Base-by-base conservation (phyloP, 2,888 invertebrate species). In the Lasioglossum zephyrum region DNA sequence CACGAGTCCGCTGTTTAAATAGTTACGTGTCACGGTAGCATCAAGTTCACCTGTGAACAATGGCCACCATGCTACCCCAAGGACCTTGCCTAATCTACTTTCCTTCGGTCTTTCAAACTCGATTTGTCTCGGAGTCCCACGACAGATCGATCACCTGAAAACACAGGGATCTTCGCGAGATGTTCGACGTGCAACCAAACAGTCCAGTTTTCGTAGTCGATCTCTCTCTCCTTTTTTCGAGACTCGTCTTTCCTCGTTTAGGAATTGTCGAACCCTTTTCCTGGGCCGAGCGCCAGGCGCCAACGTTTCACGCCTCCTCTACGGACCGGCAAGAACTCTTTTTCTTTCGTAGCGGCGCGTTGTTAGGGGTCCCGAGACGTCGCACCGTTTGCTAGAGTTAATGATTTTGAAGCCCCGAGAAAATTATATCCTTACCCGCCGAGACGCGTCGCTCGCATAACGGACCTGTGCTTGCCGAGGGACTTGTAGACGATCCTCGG, bases 271-370 rank as follows among this genome's bases (percentile, higher is more conserved):
- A 88, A 89, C 83, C 88, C 90, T 90, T 90, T 92, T 91, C 84
- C 86, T 81, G 69, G 57, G 79, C 72, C 85, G 89, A 91, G 93
- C 93, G 93, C 93, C 92, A 93, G 93, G 93, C 93, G 93, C 93
- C 93, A 93, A 90, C 87, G 92, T 89, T 93, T 93, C 93, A 93
- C 93, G 93, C 93, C 93, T 93, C 89, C 91, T 90, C 89, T 82
- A 77, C 87, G 79, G 73, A 77, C 73, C 72, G 74, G 73, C 72
- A 66, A 77, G 53, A 72, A 70, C 87, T 78, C 79, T 89, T 84
- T 82, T 85, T 85, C 84, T 72, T 89, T 78, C 84, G 39, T 81
- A 80, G 60, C 60, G 79, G 31, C 16, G 18, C 39, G 78, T 84
- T 83, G 81, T 83, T 85, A 81, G 73, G 81, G 84, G 73, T 73